These are phyloP conservation scores for Meganola albula DNA, from an alignment of 2,888 invertebrate genomes.

Conservation along the genomic window DNA sequence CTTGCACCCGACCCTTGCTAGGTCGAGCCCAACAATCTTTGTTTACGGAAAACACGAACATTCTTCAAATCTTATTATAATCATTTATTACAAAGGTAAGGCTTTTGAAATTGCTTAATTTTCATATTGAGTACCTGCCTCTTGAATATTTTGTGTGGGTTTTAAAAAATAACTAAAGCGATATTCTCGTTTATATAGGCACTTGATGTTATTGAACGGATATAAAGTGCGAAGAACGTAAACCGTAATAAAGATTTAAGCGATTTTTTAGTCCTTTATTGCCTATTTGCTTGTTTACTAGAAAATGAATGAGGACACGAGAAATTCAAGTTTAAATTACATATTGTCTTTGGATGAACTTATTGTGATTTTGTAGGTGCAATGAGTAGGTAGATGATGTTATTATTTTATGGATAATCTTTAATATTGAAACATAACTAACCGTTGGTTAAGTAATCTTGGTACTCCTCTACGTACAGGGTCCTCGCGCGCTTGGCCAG, in stretches of 20 bases:
- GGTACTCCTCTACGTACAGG: slow-evolving; percentile 78
- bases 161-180: slow-evolving; percentile 10
- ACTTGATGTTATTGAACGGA: slow-evolving; percentile 21
- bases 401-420: no score
- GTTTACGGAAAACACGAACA: slow-evolving; percentile 57
- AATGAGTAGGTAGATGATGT: no score
- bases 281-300: slow-evolving; percentile 28
- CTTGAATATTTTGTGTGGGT: no score
- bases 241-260: slow-evolving; percentile 32
- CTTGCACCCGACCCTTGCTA: slow-evolving; percentile 65
- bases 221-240: slow-evolving; percentile 25
- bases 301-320: slow-evolving; percentile 21
- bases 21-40: slow-evolving; percentile 50
- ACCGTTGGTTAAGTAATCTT: slow-evolving; percentile 58
- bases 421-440: no score
- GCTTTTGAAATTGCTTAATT: slow-evolving; percentile 11
- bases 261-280: slow-evolving; percentile 28
- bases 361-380: neutral
- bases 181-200: slow-evolving; percentile 15
- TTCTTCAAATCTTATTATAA: slow-evolving; percentile 52
- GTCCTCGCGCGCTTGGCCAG: slow-evolving; percentile 85
- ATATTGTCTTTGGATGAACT: neutral
- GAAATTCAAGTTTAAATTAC: slow-evolving; percentile 25
- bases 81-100: slow-evolving; percentile 23
- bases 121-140: no score